These are phyloP conservation scores for Grantiella picta DNA, from an alignment of 2,113 vertebrate species.

Conservation along the genomic window DNA sequence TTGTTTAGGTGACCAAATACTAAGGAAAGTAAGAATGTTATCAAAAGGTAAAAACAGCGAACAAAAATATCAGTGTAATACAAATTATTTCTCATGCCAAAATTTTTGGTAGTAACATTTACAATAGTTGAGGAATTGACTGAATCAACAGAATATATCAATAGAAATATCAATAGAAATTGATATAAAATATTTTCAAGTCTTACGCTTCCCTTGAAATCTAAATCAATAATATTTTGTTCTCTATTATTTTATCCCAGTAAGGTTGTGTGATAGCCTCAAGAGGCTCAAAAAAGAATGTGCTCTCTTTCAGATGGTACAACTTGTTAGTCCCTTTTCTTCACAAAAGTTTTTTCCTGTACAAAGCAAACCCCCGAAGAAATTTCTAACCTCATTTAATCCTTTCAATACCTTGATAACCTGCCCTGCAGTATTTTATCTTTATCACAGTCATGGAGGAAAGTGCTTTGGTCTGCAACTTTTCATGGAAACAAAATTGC, in stretches of 20 bases:
- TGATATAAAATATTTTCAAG: background rate
- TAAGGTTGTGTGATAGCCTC: background rate
- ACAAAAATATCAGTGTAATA: background rate
- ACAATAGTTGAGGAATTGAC: background rate
- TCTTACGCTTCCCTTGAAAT: background rate
- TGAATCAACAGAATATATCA: too few species aligned
- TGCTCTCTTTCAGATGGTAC: background rate
- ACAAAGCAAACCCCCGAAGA: slow-evolving; percentile 5
- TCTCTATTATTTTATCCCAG: background rate
- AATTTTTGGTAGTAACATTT: background rate
- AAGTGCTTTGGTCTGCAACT: slow-evolving; percentile 21
- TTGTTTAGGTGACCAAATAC: background rate
- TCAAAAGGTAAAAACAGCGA: background rate
- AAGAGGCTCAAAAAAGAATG: background rate
- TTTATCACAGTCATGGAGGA: slow-evolving; percentile 39
- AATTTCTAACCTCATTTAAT: slow-evolving; percentile 47
- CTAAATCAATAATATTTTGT: background rate
- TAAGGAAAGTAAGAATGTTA: background rate
- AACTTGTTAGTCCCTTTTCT: background rate
- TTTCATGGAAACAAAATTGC: slow-evolving; percentile 20
- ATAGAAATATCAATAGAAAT: background rate
- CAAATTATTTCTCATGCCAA: background rate
- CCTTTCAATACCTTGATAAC: slow-evolving; percentile 40
- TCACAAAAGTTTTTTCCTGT: background rate
- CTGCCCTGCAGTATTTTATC: slow-evolving; percentile 40